Base-by-base conservation (phyloP, 37 sponge, comb jelly and placozoan genomes). In the Dysidea cf. avara region DNA sequence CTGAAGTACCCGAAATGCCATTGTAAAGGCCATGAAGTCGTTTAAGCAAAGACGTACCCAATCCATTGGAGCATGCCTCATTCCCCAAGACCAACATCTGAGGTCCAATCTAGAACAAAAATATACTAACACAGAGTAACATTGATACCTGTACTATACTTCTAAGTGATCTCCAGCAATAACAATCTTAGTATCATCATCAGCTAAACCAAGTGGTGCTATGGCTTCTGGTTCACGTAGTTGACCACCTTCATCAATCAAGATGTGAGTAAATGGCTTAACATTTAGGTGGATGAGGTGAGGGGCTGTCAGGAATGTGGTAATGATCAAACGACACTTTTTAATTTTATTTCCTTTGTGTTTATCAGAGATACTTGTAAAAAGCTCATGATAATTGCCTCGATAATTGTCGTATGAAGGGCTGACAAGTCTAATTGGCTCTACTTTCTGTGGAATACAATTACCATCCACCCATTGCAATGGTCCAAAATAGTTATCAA, bases 191-290 rank as follows among this genome's bases (percentile, higher is more conserved):
- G 85, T 84, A 28, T 38, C 53, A 29, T 3, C 31, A 1, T 53
- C 62, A 28, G 78, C 85, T 17, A 76, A 40, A 36, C 47, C 20
- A 5, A 84, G 52, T 7, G 85, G 70, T 40, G 65, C 71, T 7
- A 71, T 35, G 21, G 70, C 28, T 34, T 86, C 87, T 21, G 87
- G 81, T 61, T 86, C 87, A 21, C 71, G 51, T 17, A 65, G 29
- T 56, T 80, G 87, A 35, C 81, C 87, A 33, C 76, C 87, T 48
- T 86, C 87, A 70, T 86, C 87, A 35, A 86, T 53, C 24, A 86
- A 50, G 36, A 86, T 80, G 63, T 86, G 87, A 30, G 87, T 74
- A 56, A 86, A 86, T 3, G 24, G 31, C 4, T 61, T 52, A 20
- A n/a, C 39, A 9, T 46, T 43, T 1, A 36, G 16, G 16, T 54